Conservation (phyloP, 2,113 vertebrate species). For the Sarotherodon lohbergeri region DNA sequence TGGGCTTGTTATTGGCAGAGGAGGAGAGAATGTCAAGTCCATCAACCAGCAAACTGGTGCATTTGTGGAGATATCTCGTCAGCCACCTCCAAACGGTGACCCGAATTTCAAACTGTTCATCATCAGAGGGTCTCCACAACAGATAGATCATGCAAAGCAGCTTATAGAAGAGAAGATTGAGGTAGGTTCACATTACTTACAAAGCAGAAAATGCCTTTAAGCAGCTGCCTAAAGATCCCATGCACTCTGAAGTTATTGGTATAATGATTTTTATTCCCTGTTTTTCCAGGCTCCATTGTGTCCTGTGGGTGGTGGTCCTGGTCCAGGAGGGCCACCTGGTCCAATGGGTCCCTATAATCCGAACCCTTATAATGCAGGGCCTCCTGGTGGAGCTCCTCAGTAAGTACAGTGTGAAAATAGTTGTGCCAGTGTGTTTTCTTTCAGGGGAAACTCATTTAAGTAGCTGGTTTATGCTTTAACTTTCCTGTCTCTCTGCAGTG, state of each 20-base stretch:
- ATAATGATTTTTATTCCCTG: background rate
- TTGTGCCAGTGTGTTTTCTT: background rate
- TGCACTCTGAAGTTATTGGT: background rate
- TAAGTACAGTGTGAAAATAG: conserved; percentile 64
- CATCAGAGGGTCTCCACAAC: conserved; percentile 85
- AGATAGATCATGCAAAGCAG: conserved; percentile 92
- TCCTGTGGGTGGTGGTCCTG: conserved; percentile 80
- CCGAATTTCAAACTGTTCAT: conserved; percentile 90
- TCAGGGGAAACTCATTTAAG: background rate
- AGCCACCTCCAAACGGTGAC: conserved; percentile 86
- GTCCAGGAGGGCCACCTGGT: conserved; percentile 80
- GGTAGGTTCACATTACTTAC: conserved; percentile 50
- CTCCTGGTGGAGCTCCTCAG: conserved; percentile 85
- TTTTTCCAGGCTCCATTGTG: conserved; percentile 80
- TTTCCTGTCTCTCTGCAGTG: conserved; percentile 56
- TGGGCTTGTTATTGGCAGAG: conserved; percentile 89
- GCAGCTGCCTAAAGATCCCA: background rate
- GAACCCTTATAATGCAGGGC: conserved; percentile 84
- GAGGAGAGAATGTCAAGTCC: conserved; percentile 88
- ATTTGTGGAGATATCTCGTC: conserved; percentile 88
- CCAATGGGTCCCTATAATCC: conserved; percentile 89
- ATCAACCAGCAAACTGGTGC: conserved; percentile 93
- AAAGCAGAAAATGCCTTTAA: background rate
- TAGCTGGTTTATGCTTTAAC: background rate
- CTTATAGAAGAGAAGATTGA: conserved; percentile 94